Evolutionary conservation across 2,113 vertebrate species (phyloP).

Genomic region (Atrichornis clamosus): DNA sequence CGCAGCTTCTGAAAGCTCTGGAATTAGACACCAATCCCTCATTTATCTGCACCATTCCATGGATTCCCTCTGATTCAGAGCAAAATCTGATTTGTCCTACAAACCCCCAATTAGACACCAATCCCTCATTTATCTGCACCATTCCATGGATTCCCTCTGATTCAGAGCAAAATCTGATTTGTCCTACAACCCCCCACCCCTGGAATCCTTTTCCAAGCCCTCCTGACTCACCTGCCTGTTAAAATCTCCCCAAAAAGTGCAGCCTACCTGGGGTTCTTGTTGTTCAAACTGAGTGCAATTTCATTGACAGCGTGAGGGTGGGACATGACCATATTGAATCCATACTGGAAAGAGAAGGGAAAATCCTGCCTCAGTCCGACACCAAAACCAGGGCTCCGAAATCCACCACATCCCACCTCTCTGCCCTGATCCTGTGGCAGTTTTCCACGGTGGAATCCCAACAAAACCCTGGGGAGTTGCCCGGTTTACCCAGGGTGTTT

Average conservation of each 20-base stretch:
- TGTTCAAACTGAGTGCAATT: conserved; percentile 95
- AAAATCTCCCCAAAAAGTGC: not conserved
- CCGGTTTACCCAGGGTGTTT: not conserved
- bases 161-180: not conserved
- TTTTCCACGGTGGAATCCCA: not conserved
- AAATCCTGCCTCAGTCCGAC: not conserved
- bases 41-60: accelerated
- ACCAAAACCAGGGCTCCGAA: not conserved
- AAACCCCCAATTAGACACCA: accelerated
- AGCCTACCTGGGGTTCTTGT: conserved; percentile 93
- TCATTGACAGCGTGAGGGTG: conserved; percentile 96
- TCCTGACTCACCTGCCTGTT: not conserved
- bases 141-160: accelerated
- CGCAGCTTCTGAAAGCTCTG: not conserved
- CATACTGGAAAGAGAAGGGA: conserved; percentile 78
- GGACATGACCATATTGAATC: conserved; percentile 99
- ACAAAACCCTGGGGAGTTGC: accelerated
- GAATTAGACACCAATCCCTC: accelerated
- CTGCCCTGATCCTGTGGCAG: not conserved
- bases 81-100: not conserved
- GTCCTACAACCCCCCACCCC: not conserved
- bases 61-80: not conserved
- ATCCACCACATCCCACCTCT: accelerated
- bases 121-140: accelerated
- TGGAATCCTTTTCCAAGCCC: not conserved